These are phyloP conservation scores for Bombus picipes DNA, from an alignment of 1,140 invertebrate genomes.

Conservation along the genomic window DNA sequence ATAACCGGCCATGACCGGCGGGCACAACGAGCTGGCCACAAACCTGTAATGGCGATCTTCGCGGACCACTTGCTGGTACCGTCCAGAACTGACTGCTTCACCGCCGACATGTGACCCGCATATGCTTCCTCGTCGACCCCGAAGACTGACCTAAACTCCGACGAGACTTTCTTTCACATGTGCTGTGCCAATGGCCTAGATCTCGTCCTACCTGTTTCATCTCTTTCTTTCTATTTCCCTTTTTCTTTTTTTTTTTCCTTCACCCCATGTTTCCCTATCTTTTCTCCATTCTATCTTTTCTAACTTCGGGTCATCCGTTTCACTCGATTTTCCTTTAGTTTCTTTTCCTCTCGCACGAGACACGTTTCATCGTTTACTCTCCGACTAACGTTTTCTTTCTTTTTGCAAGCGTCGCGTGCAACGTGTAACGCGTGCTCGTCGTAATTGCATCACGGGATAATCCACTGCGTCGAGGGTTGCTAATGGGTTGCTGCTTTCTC, in stretches of 20 bases:
- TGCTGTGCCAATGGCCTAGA: conserved; percentile 69
- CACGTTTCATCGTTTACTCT: neutral
- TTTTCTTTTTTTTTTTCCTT: neutral
- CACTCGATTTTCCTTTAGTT: neutral
- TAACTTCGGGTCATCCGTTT: neutral
- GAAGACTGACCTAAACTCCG: conserved; percentile 93
- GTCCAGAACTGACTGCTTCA: conserved; percentile 99
- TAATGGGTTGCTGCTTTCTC: neutral
- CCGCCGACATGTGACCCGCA: conserved; percentile 97
- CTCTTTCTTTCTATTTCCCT: neutral
- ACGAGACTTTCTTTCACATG: conserved; percentile 77
- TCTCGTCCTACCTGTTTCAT: conserved; percentile 65
- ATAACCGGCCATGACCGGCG: conserved; percentile 50
- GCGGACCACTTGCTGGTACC: conserved; percentile 99
- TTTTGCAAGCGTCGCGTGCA: conserved; percentile 8
- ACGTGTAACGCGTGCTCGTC: conserved; percentile 16
- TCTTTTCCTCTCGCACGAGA: neutral
- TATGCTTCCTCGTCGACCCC: conserved; percentile 97
- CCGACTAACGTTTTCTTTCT: neutral
- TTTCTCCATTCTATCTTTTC: too few relatives aligned
- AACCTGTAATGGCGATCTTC: conserved; percentile 99
- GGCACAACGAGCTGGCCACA: conserved; percentile 82
- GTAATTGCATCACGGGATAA: conserved; percentile 8
- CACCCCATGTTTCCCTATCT: neutral
- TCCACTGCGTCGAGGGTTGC: neutral